These are phyloP conservation scores for Epizoanthus ramosus DNA, from an alignment of 92 coral and sea anemone genomes.

Conservation along the genomic window DNA sequence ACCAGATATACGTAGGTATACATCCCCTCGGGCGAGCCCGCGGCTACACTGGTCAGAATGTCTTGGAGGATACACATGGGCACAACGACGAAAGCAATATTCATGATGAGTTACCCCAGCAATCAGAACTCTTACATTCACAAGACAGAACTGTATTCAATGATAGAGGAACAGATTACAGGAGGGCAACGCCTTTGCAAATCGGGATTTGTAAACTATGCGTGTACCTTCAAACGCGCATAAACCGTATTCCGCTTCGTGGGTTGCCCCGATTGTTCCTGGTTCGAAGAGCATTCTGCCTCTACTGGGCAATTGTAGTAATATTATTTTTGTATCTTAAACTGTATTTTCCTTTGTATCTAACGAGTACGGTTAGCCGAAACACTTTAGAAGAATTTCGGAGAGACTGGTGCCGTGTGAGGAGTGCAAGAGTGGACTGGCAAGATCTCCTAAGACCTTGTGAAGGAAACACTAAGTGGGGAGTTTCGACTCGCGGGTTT, in stretches of 20 bases:
- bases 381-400: conserved; percentile 72
- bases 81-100: not conserved
- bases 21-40: not conserved
- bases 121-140: not conserved
- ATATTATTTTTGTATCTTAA: conserved; percentile 64
- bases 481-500: conserved; percentile 48
- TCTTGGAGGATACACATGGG: not conserved
- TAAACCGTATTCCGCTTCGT: conserved; percentile 57
- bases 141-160: not conserved
- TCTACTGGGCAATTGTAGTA: conserved; percentile 71
- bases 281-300: conserved; percentile 64
- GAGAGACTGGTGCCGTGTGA: conserved; percentile 79
- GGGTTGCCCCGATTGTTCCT: conserved; percentile 74
- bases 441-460: conserved; percentile 57
- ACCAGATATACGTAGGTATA: not conserved
- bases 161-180: not conserved
- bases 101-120: not conserved
- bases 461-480: conserved; percentile 53
- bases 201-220: conserved; percentile 20
- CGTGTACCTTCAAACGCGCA: conserved; percentile 18
- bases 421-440: conserved; percentile 74
- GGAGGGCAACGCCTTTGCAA: conserved; percentile 4
- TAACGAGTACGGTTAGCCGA: conserved; percentile 68
- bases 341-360: conserved; percentile 70
- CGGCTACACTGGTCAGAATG: not conserved